Evolutionary conservation across 2,113 vertebrate species (phyloP), one percentile per base, ranked within the genome.

Genomic region (Athene noctua): DNA sequence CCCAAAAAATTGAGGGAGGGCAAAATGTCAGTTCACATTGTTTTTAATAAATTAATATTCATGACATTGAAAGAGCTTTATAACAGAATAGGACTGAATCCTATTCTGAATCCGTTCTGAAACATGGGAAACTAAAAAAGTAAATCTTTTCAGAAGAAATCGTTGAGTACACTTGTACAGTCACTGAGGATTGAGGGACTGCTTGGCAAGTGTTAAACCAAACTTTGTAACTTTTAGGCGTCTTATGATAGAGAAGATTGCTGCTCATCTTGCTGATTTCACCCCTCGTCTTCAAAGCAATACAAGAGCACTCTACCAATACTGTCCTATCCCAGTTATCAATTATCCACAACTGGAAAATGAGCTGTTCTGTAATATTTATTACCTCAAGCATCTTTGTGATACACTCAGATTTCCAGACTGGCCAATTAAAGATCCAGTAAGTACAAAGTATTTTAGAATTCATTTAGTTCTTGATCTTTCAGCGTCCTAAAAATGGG

Each of bases 321-420:
- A 99, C 94, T 99, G 99, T 91, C 99, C 99, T 73, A 99, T 99
- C 88, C 99, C 99, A 0, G 98, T 99, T 54, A 98, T 99, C 98
- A 99, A 97, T 98, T 99, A 99, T 95, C 99, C 99, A 61, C 99
- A 99, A 92, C 98, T 99, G 88, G 99, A 99, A 95, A 98, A 99
- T 70, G 99, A 99, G 97, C 98, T 99, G 16, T 99, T 99, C 98
- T 99, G 99, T 97, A 99, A 99, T 97, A 99, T 99, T 97, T 99
- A 99, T 98, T 99, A 99, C 98, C 99, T 99, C 98, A 99, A 99
- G 94, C 99, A 99, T 96, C 98, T 99, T 66, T 99, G 99, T 92
- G 99, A 99, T 97, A 98, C 98, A 61, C 97, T 92, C 62, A 98
- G 98, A 82, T 99, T 99, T 98, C 99, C 99, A 80, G 98, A 99